phyloP scores from a whole-genome alignment of 2,113 vertebrate genomes.

The Prietella phreatophila region DNA sequence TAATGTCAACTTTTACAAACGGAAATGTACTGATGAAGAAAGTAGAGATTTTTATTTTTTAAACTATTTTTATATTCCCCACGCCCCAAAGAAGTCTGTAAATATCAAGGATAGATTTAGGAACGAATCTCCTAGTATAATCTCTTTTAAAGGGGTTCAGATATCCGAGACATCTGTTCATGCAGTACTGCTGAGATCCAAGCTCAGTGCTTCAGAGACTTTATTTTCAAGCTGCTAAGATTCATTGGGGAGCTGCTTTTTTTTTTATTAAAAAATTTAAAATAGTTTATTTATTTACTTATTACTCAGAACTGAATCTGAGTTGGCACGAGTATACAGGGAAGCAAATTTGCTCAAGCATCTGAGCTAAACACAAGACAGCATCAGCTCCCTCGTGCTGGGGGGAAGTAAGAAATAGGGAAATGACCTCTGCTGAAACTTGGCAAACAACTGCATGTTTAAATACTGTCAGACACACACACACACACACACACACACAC shows the following conservation, averaged over 20 bases:
- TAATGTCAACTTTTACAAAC: not conserved
- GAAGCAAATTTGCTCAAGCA: slow-evolving; percentile 22
- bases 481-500: not conserved
- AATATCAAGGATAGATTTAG: not conserved
- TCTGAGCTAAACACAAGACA: slow-evolving; percentile 14
- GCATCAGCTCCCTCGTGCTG: not conserved
- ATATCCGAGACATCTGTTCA: not conserved
- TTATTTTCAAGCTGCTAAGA: slow-evolving; percentile 11
- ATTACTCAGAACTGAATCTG: slow-evolving; percentile 1
- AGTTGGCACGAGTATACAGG: slow-evolving; percentile 12
- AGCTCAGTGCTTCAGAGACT: slow-evolving; percentile 13
- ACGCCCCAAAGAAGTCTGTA: not conserved
- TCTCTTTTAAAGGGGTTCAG: not conserved
- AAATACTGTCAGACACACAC: not conserved
- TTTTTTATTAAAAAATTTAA: not conserved
- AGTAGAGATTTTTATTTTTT: not conserved
- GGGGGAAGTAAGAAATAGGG: not conserved
- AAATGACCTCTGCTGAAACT: slow-evolving; percentile 37
- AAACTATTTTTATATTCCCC: not conserved
- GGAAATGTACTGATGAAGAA: not conserved
- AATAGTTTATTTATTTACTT: not conserved
- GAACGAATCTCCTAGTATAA: not conserved
- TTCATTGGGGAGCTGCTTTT: not conserved
- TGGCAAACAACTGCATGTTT: slow-evolving; percentile 22
- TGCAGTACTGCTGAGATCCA: not conserved